These are phyloP conservation scores for Porites lutea DNA, from an alignment of 64 coral and sea anemone genomes.

Conservation along the genomic window DNA sequence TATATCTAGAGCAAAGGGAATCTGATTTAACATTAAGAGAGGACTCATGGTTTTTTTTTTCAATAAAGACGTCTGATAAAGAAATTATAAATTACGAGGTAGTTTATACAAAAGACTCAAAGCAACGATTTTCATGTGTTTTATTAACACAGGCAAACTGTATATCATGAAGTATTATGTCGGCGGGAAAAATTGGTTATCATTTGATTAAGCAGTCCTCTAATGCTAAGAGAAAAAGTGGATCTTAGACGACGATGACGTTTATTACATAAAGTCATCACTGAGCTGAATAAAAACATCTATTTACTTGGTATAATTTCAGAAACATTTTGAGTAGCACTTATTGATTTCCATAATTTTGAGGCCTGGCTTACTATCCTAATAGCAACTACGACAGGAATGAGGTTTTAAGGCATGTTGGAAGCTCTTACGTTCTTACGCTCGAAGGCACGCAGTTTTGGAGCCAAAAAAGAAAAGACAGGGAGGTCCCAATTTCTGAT, in stretches of 20 bases:
- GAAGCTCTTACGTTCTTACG: too few relatives aligned
- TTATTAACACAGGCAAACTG: too few relatives aligned
- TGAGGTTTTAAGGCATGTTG: too few relatives aligned
- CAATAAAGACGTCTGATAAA: not conserved
- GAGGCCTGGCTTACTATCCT: too few relatives aligned
- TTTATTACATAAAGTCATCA: not conserved
- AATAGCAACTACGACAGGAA: too few relatives aligned
- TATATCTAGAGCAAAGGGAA: not conserved
- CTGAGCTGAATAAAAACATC: not conserved
- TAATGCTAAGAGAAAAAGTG: too few relatives aligned
- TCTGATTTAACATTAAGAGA: not conserved
- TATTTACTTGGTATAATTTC: not conserved
- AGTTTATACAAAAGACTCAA: not conserved
- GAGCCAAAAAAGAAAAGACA: too few relatives aligned
- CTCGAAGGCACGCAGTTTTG: too few relatives aligned
- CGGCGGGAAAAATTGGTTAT: too few relatives aligned
- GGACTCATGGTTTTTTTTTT: not conserved
- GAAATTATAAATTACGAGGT: not conserved
- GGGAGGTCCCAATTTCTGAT: too few relatives aligned
- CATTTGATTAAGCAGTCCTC: too few relatives aligned
- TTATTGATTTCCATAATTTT: not conserved
- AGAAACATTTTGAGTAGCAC: not conserved
- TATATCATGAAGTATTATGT: too few relatives aligned
- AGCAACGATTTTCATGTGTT: not conserved
- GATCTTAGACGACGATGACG: not conserved